Percentiles rank a stretch among this genome's conserved stretches.
phyloP scores from a whole-genome alignment of 2,888 invertebrate species.

The Eurois occulta region DNA sequence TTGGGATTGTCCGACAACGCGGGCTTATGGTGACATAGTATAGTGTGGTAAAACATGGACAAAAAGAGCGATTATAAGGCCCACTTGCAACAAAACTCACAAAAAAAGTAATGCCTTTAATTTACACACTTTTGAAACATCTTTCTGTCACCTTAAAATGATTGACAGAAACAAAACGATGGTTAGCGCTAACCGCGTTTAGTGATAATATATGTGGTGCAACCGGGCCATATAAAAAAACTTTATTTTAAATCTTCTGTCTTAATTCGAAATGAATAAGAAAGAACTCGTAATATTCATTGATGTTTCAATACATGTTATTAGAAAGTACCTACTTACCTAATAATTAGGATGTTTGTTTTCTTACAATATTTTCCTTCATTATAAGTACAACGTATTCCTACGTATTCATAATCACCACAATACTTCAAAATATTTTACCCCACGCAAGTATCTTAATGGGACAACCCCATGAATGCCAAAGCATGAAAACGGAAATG shows the following conservation, averaged over 20 bases:
- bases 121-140: background rate
- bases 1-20: conserved; percentile 47
- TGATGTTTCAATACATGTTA: background rate
- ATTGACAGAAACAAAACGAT: background rate
- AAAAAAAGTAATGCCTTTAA: background rate
- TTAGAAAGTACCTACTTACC: background rate
- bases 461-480: conserved; percentile 15
- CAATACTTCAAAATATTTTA: background rate
- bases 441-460: background rate
- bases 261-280: background rate
- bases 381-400: background rate
- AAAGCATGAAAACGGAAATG: conserved; percentile 19
- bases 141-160: background rate
- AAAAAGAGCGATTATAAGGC: background rate
- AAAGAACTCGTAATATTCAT: background rate
- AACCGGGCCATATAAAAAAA: background rate
- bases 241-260: background rate
- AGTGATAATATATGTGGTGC: background rate
- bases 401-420: background rate
- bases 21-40: conserved; percentile 18
- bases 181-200: background rate
- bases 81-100: background rate
- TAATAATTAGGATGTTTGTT: background rate
- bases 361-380: background rate
- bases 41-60: background rate